Evolutionary conservation across 2,113 vertebrate species (phyloP).

Genomic region (Cariama cristata): DNA sequence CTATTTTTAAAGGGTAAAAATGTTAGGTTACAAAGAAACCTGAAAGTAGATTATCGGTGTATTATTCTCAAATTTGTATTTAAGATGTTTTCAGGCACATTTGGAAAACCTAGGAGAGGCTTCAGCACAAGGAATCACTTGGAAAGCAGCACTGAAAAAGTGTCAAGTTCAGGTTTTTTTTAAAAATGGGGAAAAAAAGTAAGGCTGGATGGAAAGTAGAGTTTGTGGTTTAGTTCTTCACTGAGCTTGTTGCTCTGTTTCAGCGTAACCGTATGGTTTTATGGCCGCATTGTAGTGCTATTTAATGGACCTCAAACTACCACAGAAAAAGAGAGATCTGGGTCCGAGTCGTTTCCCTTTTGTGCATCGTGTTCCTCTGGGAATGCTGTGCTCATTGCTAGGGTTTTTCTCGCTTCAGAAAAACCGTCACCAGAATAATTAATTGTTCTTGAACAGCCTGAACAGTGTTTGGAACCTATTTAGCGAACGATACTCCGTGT

Average conservation of each 20-base stretch:
- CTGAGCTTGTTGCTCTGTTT: rapidly evolving
- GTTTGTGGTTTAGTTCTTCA: neutral
- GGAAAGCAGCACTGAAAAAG: neutral
- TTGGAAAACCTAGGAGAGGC: neutral
- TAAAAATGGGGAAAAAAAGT: rapidly evolving
- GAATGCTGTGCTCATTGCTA: neutral
- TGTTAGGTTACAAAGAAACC: neutral
- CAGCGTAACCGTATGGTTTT: neutral
- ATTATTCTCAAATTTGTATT: neutral
- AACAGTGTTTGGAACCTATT: neutral
- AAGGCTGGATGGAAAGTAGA: neutral
- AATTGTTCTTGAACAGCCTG: neutral
- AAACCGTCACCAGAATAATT: neutral
- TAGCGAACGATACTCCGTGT: rapidly evolving
- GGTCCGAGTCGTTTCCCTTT: neutral
- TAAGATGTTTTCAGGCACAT: neutral
- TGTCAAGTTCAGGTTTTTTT: too few species aligned
- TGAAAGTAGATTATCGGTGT: neutral
- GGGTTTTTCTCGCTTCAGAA: neutral
- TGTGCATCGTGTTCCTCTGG: neutral
- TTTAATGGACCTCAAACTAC: neutral
- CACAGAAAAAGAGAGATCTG: neutral
- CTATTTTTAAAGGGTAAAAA: neutral
- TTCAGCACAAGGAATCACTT: neutral
- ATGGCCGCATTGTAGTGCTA: rapidly evolving